Evolutionary conservation across 92 coral and sea anemone species (phyloP), one percentile per base, ranked within the genome.

Genomic region (Porites rus): DNA sequence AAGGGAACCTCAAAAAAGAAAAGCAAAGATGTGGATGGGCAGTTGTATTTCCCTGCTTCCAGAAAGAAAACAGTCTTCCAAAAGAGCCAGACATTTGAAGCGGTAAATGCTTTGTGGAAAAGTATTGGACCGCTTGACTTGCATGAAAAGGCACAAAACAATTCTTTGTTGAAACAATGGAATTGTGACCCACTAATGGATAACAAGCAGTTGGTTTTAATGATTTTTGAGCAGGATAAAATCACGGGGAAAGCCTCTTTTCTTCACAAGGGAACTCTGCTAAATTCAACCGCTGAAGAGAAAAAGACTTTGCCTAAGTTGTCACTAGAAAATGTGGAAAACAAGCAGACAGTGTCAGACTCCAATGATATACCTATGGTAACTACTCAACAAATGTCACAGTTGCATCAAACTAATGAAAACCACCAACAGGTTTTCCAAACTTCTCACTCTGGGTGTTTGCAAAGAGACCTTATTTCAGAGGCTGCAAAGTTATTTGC

Each of bases 171-270:
- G 51, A 46, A 50, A 20, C 60, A 46, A 63, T 83, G 72, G 87
- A 46, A 72, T 72, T 17, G 51, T 2, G 79, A 83, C 63, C 65
- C 73, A 6, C 56, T 85, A 76, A 76, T 75, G 77, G 88, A 85
- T 14, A 62, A 85, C 8, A 85, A 77, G 68, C 68, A 76, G 59
- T 20, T 85, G 61, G 88, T 77, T 56, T 52, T 84, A 67, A 75
- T 76, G 82, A 62, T 76, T 21, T 84, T 75, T 65, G 77, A 84
- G 38, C 54, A 74, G 56, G 75, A 84, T 54, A 52, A n/a, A 7
- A 7, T 84, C 53, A 75, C 53, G n/a, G 74, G 74, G 2, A 75
- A 64, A 53, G 22, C 72, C 56, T 75, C 46, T 43, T 24, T 75
- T 28, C 1, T 8, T 11, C 54, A 51, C n/a, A 24, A 62, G 4